phyloP scores from a whole-genome alignment of 2,113 vertebrate genomes.

The Enhydra lutris region DNA sequence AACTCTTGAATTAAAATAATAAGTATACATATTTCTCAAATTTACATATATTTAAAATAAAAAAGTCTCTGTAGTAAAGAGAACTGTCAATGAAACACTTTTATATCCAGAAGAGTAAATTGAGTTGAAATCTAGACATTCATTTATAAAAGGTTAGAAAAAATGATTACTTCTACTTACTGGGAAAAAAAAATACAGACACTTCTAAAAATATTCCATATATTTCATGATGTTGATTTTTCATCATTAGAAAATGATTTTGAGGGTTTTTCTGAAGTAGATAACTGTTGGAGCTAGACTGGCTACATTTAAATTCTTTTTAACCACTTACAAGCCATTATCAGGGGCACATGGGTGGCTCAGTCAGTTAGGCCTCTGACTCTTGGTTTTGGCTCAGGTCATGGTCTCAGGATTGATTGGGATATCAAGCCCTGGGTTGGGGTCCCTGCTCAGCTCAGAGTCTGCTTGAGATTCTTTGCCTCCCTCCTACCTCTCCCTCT shows the following conservation, averaged over 20 bases:
- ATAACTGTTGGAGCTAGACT: rapidly evolving
- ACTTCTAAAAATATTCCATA: neutral
- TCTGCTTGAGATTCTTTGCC: neutral
- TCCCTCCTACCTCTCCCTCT: neutral
- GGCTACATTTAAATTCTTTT: neutral
- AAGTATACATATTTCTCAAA: neutral
- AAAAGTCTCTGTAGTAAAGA: neutral
- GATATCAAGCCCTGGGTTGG: neutral
- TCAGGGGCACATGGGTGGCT: neutral
- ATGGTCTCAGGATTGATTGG: neutral
- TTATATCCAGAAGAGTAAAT: neutral
- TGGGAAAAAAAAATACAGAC: neutral
- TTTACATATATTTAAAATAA: neutral
- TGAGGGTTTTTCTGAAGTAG: neutral
- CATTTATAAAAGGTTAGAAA: neutral
- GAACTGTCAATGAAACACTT: rapidly evolving
- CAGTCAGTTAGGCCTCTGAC: neutral
- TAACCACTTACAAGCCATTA: neutral
- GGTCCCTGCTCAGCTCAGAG: neutral
- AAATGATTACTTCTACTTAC: neutral
- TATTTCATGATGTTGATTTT: neutral
- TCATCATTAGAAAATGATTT: neutral
- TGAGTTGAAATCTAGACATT: neutral
- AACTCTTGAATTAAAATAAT: neutral
- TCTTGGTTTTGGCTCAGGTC: neutral